Conservation (phyloP, 1,140 invertebrate genomes). For the Atopsyche davidsoni region DNA sequence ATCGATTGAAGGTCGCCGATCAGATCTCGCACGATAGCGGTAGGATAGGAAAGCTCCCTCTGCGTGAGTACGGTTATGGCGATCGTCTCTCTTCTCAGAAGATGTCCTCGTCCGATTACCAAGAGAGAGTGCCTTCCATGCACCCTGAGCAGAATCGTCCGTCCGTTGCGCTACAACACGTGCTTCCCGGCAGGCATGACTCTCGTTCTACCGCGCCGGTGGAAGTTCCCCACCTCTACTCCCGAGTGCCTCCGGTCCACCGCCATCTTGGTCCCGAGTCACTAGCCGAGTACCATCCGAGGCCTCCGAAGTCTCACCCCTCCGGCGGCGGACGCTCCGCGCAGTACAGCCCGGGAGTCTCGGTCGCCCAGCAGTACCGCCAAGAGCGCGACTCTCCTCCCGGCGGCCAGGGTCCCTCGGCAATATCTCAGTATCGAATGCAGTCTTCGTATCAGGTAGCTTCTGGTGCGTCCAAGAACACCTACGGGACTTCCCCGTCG, state of each 20-base stretch:
- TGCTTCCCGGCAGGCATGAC: background rate
- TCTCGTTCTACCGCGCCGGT: background rate
- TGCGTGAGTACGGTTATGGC: slow-evolving; percentile 19
- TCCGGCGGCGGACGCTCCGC: slow-evolving; percentile 6
- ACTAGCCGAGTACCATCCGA: slow-evolving; percentile 13
- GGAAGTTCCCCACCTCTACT: slow-evolving; percentile 16
- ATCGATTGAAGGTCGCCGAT: slow-evolving; percentile 6
- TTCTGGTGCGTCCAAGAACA: slow-evolving; percentile 34
- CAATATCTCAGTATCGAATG: slow-evolving; percentile 7
- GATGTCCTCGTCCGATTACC: slow-evolving; percentile 10
- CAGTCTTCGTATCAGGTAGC: slow-evolving; percentile 33
- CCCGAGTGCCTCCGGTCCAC: slow-evolving; percentile 13
- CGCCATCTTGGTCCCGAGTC: slow-evolving; percentile 12
- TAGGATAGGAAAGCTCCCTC: slow-evolving; percentile 11
- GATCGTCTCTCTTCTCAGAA: slow-evolving; percentile 11
- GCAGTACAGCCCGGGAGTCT: background rate
- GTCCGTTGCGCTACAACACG: slow-evolving; percentile 4
- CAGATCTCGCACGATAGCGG: slow-evolving; percentile 9
- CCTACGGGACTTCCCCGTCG: slow-evolving; percentile 36
- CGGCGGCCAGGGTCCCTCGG: background rate
- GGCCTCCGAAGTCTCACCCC: slow-evolving; percentile 15
- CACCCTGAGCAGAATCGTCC: slow-evolving; percentile 17
- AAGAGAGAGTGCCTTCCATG: slow-evolving; percentile 17
- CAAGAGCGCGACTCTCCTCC: background rate
- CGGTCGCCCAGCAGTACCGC: slow-evolving; percentile 6